A percentile compares a stretch with the other conserved stretches of the same genome.
Conservation (phyloP, 2,888 invertebrate genomes). For the Plebejus melissa region DNA sequence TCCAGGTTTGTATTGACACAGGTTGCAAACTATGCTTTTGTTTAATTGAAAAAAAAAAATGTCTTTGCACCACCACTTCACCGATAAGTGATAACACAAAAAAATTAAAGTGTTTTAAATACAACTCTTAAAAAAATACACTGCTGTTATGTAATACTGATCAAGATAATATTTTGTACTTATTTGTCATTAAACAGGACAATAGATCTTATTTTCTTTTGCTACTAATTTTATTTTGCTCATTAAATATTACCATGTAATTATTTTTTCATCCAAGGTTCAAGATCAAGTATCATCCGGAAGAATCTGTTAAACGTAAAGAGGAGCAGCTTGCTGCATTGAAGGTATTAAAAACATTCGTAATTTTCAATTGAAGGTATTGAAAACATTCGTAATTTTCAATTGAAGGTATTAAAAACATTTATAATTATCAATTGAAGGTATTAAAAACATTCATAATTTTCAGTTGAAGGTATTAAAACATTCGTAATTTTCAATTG, state of each 20-base stretch:
- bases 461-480: slow-evolving; percentile 81
- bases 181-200: not conserved
- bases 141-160: not conserved
- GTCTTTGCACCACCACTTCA: not conserved
- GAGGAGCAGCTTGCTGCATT: slow-evolving; percentile 90
- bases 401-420: slow-evolving; percentile 81
- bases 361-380: not conserved
- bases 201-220: not conserved
- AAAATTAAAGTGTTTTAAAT: not conserved
- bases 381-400: not conserved
- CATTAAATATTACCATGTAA: not conserved
- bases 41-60: not conserved
- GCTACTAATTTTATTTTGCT: not conserved
- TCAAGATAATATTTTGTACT: not conserved
- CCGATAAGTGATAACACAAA: not conserved
- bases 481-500: not conserved
- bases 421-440: not conserved
- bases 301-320: slow-evolving; percentile 93
- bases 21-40: not conserved
- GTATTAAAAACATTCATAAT: too few species aligned
- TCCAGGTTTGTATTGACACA: slow-evolving; percentile 27
- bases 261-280: slow-evolving; percentile 85
- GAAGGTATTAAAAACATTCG: slow-evolving; percentile 77
- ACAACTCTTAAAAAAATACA: too few species aligned
- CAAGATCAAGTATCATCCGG: slow-evolving; percentile 99